These are phyloP conservation scores for Hestina assimilis DNA, from an alignment of 1,140 invertebrate species.

Conservation along the genomic window DNA sequence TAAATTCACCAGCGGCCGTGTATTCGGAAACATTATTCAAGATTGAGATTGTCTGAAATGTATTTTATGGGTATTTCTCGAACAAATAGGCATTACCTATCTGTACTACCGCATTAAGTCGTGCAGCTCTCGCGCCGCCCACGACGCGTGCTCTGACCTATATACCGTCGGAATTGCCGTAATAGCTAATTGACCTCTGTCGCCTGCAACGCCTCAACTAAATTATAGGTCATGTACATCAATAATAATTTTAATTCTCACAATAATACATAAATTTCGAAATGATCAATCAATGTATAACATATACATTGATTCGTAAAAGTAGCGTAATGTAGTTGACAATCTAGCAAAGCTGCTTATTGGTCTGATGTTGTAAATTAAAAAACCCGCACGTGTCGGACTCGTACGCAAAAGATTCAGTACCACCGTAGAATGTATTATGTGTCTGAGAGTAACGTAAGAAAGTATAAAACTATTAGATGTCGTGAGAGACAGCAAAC, in stretches of 20 bases:
- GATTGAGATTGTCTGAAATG: slow-evolving; percentile 9
- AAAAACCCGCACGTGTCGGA: no score
- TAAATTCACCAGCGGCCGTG: slow-evolving; percentile 1
- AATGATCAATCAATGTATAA: no score
- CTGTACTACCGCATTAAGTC: neutral
- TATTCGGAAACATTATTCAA: slow-evolving; percentile 1
- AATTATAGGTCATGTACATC: slow-evolving; percentile 10
- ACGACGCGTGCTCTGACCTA: slow-evolving; percentile 21
- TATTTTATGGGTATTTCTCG: slow-evolving; percentile 9
- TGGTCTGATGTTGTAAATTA: no score
- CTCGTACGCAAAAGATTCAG: no score
- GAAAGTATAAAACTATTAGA: no score
- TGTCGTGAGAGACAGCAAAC: no score
- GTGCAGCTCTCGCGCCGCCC: slow-evolving; percentile 4
- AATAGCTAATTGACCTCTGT: slow-evolving; percentile 37
- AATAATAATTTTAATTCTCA: slow-evolving; percentile 4
- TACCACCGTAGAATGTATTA: no score
- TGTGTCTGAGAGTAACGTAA: no score
- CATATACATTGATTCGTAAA: no score
- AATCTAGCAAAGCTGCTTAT: no score
- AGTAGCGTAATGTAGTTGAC: no score
- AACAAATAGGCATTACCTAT: neutral
- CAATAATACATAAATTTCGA: neutral
- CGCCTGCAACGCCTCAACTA: slow-evolving; percentile 26
- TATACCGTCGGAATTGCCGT: slow-evolving; percentile 33